Evolutionary conservation across 2,888 invertebrate genomes (phyloP).

Genomic region (Eledona agricola): DNA sequence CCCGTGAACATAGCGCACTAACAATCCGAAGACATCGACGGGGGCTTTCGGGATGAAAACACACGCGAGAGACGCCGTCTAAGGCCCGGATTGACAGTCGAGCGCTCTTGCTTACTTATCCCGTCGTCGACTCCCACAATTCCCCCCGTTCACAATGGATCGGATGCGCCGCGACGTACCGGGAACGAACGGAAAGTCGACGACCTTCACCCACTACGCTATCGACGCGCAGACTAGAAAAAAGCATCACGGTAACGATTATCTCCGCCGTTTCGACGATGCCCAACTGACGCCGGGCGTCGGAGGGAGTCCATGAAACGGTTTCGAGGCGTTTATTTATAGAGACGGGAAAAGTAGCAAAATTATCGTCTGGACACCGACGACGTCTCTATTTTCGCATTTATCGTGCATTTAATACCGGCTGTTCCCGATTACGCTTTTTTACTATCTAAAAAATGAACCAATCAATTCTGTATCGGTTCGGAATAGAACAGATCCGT

Average conservation of each 20-base stretch:
- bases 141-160: slow-evolving; percentile 32
- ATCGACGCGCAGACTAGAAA: slow-evolving; percentile 16
- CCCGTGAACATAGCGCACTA: slow-evolving; percentile 87
- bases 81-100: slow-evolving; percentile 31
- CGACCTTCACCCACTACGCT: slow-evolving; percentile 28
- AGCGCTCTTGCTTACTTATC: too few relatives aligned
- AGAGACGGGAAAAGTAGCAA: too few relatives aligned
- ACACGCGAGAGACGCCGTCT: too few relatives aligned
- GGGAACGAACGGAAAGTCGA: slow-evolving; percentile 29
- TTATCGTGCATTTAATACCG: too few relatives aligned
- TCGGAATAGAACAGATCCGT: too few relatives aligned
- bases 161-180: slow-evolving; percentile 34
- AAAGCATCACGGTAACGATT: slow-evolving; percentile 5
- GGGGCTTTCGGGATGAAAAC: slow-evolving; percentile 1
- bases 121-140: slow-evolving; percentile 36
- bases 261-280: neutral
- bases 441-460: too few relatives aligned
- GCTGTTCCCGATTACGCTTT: too few relatives aligned
- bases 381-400: too few relatives aligned
- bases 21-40: slow-evolving; percentile 5
- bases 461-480: too few relatives aligned
- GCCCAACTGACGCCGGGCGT: neutral
- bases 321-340: too few relatives aligned
- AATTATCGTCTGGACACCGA: too few relatives aligned
- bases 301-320: too few relatives aligned